Evolutionary conservation across 2,113 vertebrate species (phyloP).

Genomic region (Pachyramphus minor): DNA sequence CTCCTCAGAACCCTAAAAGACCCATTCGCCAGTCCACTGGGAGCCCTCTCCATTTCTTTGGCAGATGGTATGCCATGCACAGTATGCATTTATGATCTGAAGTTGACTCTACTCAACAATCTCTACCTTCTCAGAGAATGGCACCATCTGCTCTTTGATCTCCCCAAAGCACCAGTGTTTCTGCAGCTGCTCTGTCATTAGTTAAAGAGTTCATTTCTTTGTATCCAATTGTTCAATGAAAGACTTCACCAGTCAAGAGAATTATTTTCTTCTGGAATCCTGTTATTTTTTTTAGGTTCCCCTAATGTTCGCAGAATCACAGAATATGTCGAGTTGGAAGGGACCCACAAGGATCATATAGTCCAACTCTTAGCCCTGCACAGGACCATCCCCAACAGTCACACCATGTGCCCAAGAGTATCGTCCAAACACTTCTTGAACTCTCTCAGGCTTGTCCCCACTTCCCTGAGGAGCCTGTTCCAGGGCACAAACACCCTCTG

Average conservation of each 20-base stretch:
- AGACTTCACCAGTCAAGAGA: not conserved
- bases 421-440: not conserved
- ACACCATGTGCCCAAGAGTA: not conserved
- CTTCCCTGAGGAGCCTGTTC: not conserved
- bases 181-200: not conserved
- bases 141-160: not conserved
- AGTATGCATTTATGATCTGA: not conserved
- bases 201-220: not conserved
- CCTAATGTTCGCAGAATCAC: not conserved
- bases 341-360: not conserved
- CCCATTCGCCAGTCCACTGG: not conserved
- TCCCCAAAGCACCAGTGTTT: not conserved
- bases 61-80: not conserved
- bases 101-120: not conserved
- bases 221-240: not conserved
- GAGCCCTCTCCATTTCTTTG: not conserved
- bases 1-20: not conserved
- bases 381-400: not conserved
- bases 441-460: not conserved
- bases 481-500: not conserved
- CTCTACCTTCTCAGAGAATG: not conserved
- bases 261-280: not conserved
- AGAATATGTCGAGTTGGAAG: not conserved
- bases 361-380: not conserved
- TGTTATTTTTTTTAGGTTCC: not conserved